Percentiles rank a stretch among this genome's conserved stretches.
Conservation (phyloP, 2,888 invertebrate species). For the Neoitamus cyanurus region DNA sequence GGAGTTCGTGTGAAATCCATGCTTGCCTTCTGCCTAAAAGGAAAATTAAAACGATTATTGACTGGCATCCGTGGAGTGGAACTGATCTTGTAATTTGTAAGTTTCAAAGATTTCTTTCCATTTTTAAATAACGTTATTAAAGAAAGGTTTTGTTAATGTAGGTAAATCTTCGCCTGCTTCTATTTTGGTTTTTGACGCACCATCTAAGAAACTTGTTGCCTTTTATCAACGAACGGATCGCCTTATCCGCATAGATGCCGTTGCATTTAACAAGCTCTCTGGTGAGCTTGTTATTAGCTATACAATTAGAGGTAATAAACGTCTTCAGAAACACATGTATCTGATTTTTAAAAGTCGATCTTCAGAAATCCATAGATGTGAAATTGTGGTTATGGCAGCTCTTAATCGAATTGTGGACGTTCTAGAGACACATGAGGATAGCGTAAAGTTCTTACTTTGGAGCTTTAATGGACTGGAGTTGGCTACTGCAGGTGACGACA, state of each 20-base stretch:
- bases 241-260: constrained; percentile 59
- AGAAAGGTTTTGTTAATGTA: constrained; percentile 52
- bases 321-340: background rate
- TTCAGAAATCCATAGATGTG: constrained; percentile 55
- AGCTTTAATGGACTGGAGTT: constrained; percentile 61
- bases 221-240: constrained; percentile 60
- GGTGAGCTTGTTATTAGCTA: constrained; percentile 66
- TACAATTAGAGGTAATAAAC: constrained; percentile 55
- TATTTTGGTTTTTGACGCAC: constrained; percentile 60
- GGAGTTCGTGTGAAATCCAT: constrained; percentile 55
- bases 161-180: constrained; percentile 61
- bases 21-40: constrained; percentile 56
- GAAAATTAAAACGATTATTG: constrained; percentile 58
- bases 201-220: constrained; percentile 60
- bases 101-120: constrained; percentile 53
- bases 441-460: constrained; percentile 63
- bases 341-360: background rate
- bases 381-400: constrained; percentile 63
- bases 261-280: constrained; percentile 65
- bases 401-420: constrained; percentile 63
- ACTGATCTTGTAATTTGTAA: constrained; percentile 63
- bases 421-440: constrained; percentile 58
- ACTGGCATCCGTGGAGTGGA: constrained; percentile 68
- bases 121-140: background rate
- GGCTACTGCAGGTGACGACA: constrained; percentile 65